These are phyloP conservation scores for Sesia bembeciformis DNA, from an alignment of 2,888 invertebrate species.

Conservation along the genomic window DNA sequence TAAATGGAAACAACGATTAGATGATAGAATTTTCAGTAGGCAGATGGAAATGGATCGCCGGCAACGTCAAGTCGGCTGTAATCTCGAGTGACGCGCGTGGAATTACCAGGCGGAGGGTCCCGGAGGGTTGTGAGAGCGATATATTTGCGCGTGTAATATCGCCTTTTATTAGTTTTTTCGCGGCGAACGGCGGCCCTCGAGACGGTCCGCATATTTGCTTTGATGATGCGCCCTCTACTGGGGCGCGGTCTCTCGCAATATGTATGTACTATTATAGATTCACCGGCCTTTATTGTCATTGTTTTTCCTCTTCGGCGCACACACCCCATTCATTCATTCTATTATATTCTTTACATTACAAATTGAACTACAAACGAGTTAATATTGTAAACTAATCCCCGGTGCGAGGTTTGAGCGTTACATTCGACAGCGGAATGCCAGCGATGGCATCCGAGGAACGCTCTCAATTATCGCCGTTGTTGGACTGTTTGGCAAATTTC, in stretches of 20 bases:
- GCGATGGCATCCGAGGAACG: slow-evolving; percentile 30
- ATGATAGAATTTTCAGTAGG: too few relatives aligned
- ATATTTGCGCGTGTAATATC: slow-evolving; percentile 50
- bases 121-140: slow-evolving; percentile 14
- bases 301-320: slow-evolving; percentile 6
- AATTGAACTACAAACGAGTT: slow-evolving; percentile 31
- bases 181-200: slow-evolving; percentile 38
- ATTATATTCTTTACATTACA: slow-evolving; percentile 29
- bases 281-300: slow-evolving; percentile 9
- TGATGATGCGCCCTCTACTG: slow-evolving; percentile 14
- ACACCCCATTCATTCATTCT: slow-evolving; percentile 13
- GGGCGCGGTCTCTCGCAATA: neutral
- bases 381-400: slow-evolving; percentile 18
- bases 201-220: slow-evolving; percentile 13
- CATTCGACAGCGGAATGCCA: slow-evolving; percentile 23
- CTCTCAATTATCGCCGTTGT: slow-evolving; percentile 44
- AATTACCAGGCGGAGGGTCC: neutral
- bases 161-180: slow-evolving; percentile 68
- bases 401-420: slow-evolving; percentile 16
- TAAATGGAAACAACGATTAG: too few relatives aligned
- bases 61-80: neutral
- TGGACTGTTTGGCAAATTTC: slow-evolving; percentile 40
- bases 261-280: too few relatives aligned
- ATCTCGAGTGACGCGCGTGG: neutral
- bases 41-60: too few relatives aligned